Conservation (phyloP, 2,888 invertebrate genomes). For the Eupithecia tripunctaria region DNA sequence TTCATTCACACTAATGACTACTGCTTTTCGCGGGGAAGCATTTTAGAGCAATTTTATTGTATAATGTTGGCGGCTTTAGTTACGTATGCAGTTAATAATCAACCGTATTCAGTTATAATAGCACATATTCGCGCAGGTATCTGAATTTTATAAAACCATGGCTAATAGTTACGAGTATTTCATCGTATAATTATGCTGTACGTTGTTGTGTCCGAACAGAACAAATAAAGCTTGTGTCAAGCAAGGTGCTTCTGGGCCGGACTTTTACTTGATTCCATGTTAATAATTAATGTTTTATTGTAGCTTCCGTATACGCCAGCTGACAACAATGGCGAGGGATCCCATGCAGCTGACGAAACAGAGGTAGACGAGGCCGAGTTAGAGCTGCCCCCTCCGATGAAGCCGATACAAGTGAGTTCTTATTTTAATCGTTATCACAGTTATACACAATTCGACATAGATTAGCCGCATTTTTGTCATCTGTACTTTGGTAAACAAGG, state of each 20-base stretch:
- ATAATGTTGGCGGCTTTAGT: too few relatives aligned
- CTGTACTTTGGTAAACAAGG: not conserved
- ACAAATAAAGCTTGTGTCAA: not conserved
- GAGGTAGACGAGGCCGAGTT: constrained; percentile 90
- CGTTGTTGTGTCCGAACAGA: not conserved
- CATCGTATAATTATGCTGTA: not conserved
- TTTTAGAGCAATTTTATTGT: not conserved
- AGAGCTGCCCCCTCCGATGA: constrained; percentile 97
- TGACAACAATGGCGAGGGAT: constrained; percentile 64
- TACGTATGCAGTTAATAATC: not conserved
- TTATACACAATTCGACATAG: not conserved
- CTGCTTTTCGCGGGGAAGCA: not conserved
- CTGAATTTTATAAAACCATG: not conserved
- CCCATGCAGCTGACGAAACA: constrained; percentile 85
- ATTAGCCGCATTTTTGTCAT: not conserved
- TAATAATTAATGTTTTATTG: not conserved
- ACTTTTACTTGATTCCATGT: not conserved
- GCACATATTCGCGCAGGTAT: not conserved
- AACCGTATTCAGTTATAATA: not conserved
- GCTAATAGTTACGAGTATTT: not conserved
- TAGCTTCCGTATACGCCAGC: constrained; percentile 62
- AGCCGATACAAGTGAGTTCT: constrained; percentile 91
- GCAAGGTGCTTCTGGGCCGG: not conserved
- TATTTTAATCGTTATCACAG: not conserved
- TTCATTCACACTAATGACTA: not conserved